Base-by-base conservation (phyloP, 1,140 invertebrate genomes). In the Amyelois transitella region DNA sequence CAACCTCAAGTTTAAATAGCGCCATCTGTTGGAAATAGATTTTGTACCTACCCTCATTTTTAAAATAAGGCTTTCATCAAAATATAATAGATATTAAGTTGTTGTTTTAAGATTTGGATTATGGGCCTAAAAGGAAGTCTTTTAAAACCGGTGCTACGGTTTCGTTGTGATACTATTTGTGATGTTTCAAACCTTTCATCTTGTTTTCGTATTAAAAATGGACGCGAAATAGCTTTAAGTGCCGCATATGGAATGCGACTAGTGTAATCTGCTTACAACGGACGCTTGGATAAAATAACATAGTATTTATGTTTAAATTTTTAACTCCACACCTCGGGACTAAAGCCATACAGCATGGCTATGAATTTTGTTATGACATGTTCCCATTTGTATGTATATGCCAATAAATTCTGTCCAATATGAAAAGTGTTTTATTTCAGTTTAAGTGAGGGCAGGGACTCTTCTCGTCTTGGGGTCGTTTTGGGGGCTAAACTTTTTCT, bases 251-350 rank as follows among this genome's bases (percentile, higher is more conserved):
- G 55, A 66, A 67, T 57, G 62, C 61, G 55, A 43, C 52, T 45
- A 43, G 56, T 64, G 70, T 68, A 66, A 58, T 68, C 66, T 59
- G 79, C 80, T 80, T 75, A 75, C 67, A 68, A 77, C 67, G 58
- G 72, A 74, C 63, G 78, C 77, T 86, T 75, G 63, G 45, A 48
- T 48, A 70, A 49, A 54, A 81, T 86, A 86, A 87, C 83, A 87
- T 87, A 85, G 81, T 83, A 75, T 82, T 86, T 87, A 87, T 87
- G 83, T 85, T 86, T 84, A 69, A 62, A 72, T 68, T 83, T 81
- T 57, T 78, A 81, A 80, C 78, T 74, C 69, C 24, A 18, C 48
- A 62, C 55, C 2, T n/a, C 7, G 18, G 45, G 45, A 19, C 45
- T 21, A 44, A 45, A 19, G 18, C 45, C 18, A 48, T 3, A 1